phyloP scores from a whole-genome alignment of 2,888 invertebrate genomes.

The Melinaea menophilus region DNA sequence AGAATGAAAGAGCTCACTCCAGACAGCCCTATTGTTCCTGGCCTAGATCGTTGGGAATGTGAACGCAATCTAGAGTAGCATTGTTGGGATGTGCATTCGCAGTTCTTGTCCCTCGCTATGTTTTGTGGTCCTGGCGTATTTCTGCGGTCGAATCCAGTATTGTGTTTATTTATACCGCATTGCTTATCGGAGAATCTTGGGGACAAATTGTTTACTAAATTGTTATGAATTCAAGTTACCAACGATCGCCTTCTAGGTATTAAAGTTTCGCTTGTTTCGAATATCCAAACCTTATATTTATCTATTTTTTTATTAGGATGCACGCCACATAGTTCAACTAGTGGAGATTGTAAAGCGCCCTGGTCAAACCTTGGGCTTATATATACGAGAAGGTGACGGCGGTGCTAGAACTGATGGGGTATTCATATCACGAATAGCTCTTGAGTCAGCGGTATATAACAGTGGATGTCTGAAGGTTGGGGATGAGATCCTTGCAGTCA shows the following conservation, averaged over 20 bases:
- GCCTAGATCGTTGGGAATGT: slow-evolving; percentile 68
- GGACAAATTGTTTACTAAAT: neutral
- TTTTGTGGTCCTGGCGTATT: slow-evolving; percentile 32
- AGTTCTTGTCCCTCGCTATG: slow-evolving; percentile 31
- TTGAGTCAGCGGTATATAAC: slow-evolving; percentile 97
- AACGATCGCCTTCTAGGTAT: neutral
- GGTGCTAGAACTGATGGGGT: slow-evolving; percentile 96
- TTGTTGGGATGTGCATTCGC: slow-evolving; percentile 61
- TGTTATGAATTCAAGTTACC: neutral
- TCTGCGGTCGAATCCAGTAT: slow-evolving; percentile 33
- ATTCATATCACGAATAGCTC: slow-evolving; percentile 94
- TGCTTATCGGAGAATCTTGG: slow-evolving; percentile 12
- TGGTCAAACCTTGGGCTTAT: slow-evolving; percentile 97
- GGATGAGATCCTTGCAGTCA: slow-evolving; percentile 98
- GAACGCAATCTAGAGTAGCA: slow-evolving; percentile 68
- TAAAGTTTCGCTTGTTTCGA: neutral
- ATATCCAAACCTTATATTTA: neutral
- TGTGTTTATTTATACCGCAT: slow-evolving; percentile 22
- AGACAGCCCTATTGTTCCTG: slow-evolving; percentile 64
- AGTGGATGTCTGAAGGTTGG: slow-evolving; percentile 98
- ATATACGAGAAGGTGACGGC: slow-evolving; percentile 99
- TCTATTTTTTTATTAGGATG: slow-evolving; percentile 72
- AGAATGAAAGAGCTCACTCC: slow-evolving; percentile 61
- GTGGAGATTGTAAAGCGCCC: slow-evolving; percentile 99
- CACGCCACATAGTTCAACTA: slow-evolving; percentile 89